These are phyloP conservation scores for Drosophila gaucha DNA, from an alignment of 2,888 invertebrate species.

Conservation along the genomic window DNA sequence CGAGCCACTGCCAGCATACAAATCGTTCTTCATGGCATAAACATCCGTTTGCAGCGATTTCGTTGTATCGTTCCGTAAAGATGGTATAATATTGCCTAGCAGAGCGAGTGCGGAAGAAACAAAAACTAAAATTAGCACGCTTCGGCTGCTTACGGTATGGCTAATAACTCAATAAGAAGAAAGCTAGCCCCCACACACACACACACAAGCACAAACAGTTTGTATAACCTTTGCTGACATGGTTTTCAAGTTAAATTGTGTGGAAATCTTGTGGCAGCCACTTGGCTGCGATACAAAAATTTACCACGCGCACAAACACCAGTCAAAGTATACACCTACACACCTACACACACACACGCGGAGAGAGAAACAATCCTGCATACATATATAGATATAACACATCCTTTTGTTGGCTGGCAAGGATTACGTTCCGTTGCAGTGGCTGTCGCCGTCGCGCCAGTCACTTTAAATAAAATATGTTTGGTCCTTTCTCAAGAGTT, in stretches of 20 bases:
- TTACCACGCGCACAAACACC: conserved; percentile 48
- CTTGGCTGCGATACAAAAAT: conserved; percentile 66
- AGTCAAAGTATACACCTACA: conserved; percentile 12
- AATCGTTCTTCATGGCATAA: conserved; percentile 83
- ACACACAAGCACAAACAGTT: conserved; percentile 15
- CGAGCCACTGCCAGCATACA: conserved; percentile 70
- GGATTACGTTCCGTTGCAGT: conserved; percentile 70
- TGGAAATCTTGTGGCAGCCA: conserved; percentile 76
- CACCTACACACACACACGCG: conserved; percentile 18
- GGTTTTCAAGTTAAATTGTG: conserved; percentile 83
- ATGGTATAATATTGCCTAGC: conserved; percentile 82
- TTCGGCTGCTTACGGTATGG: conserved; percentile 30
- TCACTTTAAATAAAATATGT: conserved; percentile 78
- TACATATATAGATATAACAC: conserved; percentile 36
- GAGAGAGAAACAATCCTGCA: conserved; percentile 24
- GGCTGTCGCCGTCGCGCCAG: conserved; percentile 51
- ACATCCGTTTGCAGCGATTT: conserved; percentile 83
- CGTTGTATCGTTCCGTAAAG: conserved; percentile 83
- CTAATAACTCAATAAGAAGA: conserved; percentile 56
- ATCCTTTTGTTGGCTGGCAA: conserved; percentile 61
- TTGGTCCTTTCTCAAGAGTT: conserved; percentile 60
- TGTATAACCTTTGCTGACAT: conserved; percentile 62
- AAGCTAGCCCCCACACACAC: conserved; percentile 12
- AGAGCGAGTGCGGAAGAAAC: not conserved
- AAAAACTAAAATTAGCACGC: conserved; percentile 21